Conservation (phyloP, 37 sponge, comb jelly and placozoan genomes). For the Spongilla lacustris region DNA sequence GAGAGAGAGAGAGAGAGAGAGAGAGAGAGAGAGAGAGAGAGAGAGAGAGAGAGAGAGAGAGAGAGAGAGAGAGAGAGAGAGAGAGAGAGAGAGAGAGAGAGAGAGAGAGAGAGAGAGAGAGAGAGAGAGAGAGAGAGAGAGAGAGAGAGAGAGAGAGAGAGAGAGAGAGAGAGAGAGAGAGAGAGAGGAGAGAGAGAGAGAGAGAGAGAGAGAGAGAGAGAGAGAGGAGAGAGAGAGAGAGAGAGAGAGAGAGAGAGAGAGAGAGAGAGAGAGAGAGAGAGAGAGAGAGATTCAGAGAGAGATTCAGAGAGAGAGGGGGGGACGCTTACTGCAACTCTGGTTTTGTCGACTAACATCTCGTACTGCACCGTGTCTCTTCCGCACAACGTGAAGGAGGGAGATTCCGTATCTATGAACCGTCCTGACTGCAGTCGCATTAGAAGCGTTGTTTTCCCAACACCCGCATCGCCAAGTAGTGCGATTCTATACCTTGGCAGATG, state of each 20-base stretch:
- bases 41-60: conserved; percentile 49
- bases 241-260: conserved; percentile 41
- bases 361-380: not conserved
- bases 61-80: conserved; percentile 39
- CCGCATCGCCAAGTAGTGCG: not conserved
- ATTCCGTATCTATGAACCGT: not conserved
- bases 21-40: conserved; percentile 49
- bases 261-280: conserved; percentile 17
- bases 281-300: not conserved
- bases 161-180: conserved; percentile 13
- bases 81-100: conserved; percentile 25
- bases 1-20: conserved; percentile 49
- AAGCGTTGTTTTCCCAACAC: not conserved
- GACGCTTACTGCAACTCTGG: not conserved
- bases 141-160: conserved; percentile 17
- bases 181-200: not conserved
- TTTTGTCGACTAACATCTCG: not conserved
- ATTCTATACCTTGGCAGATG: not conserved
- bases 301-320: not conserved
- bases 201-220: not conserved
- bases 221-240: conserved; percentile 7
- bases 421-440: not conserved
- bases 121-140: conserved; percentile 41
- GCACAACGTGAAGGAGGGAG: not conserved
- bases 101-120: conserved; percentile 29